Evolutionary conservation across 2,888 invertebrate species (phyloP).

Genomic region (Prosapia bicincta): DNA sequence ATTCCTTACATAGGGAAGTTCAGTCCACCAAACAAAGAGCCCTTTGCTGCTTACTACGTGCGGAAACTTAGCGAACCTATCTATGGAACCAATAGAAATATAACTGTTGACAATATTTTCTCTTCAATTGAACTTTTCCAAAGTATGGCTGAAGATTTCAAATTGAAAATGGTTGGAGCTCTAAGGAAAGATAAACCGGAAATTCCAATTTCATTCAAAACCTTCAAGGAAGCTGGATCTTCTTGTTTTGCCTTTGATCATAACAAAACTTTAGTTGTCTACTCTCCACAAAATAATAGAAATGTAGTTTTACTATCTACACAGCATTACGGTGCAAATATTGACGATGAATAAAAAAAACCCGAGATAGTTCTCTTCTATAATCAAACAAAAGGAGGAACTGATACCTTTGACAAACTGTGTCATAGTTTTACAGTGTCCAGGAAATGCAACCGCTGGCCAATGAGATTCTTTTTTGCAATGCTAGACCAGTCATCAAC

Average conservation of each 20-base stretch:
- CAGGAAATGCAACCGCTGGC: constrained; percentile 38
- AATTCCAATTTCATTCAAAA: constrained; percentile 13
- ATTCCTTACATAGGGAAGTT: constrained; percentile 4
- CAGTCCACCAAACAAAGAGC: background rate
- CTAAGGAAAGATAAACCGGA: constrained; percentile 22
- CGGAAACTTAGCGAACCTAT: constrained; percentile 10
- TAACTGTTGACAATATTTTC: constrained; percentile 23
- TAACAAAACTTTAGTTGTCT: background rate
- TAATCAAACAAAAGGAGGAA: constrained; percentile 39
- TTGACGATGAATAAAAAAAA: constrained; percentile 31
- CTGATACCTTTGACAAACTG: constrained; percentile 39
- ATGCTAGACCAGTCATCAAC: constrained; percentile 38
- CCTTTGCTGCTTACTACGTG: constrained; percentile 6
- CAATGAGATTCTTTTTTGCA: constrained; percentile 37
- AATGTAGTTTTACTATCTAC: constrained; percentile 5
- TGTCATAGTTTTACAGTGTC: constrained; percentile 34
- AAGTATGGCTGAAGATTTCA: constrained; percentile 7
- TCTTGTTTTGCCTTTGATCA: constrained; percentile 11
- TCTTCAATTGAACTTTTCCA: constrained; percentile 19
- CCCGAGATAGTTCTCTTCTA: constrained; percentile 38
- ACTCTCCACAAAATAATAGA: background rate
- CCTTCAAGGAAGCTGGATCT: background rate
- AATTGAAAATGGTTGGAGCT: constrained; percentile 18
- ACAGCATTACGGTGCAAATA: background rate
- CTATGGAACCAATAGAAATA: constrained; percentile 14